Evolutionary conservation across 2,888 invertebrate genomes (phyloP).

Genomic region (Lepetodrilus schrolli): DNA sequence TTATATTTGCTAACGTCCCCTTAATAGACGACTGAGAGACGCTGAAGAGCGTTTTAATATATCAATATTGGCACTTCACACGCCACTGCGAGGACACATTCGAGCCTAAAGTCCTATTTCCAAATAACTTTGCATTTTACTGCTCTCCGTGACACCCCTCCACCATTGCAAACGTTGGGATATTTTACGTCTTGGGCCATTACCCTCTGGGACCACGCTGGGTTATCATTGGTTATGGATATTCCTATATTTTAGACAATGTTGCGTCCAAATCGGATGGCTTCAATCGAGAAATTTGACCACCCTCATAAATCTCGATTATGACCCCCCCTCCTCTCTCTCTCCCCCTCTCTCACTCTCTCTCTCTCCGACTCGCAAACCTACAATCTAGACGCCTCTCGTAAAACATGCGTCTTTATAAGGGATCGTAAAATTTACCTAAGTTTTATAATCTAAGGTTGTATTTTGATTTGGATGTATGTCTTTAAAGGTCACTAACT

Average conservation of each 20-base stretch:
- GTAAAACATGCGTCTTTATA: no score
- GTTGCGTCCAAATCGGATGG: slow-evolving; percentile 7
- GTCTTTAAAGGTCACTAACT: no score
- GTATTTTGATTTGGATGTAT: no score
- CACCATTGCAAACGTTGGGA: background rate
- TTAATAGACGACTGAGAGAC: background rate
- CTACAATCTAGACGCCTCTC: no score
- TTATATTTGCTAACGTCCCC: no score
- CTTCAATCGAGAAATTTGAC: slow-evolving; percentile 8
- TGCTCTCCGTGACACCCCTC: background rate
- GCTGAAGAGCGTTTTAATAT: background rate
- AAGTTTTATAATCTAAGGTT: no score
- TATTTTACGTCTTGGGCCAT: no score
- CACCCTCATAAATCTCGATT: background rate
- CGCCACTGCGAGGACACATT: background rate
- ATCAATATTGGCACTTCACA: background rate
- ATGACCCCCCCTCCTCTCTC: background rate
- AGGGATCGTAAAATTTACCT: no score
- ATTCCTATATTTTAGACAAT: background rate
- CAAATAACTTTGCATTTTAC: background rate
- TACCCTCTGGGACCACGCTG: background rate
- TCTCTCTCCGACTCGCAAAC: no score
- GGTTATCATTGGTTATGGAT: background rate
- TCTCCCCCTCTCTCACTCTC: no score
- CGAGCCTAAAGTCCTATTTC: slow-evolving; percentile 2